Evolutionary conservation across 2,888 invertebrate genomes (phyloP).

Genomic region (Nomada ruficornis): DNA sequence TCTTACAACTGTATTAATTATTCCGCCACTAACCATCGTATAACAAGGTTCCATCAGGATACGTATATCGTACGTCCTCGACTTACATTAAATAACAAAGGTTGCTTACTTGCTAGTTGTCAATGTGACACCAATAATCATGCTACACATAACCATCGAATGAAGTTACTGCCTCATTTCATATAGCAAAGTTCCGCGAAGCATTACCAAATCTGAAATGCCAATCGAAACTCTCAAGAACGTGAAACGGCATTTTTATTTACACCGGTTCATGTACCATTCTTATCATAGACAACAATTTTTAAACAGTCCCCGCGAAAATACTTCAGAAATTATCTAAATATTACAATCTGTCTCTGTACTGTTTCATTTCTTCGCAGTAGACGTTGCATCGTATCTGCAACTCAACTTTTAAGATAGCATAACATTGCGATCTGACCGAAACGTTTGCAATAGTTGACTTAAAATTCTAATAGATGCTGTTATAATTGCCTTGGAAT

Average conservation of each 20-base stretch:
- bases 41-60: background rate
- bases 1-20: background rate
- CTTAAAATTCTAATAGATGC: too few species aligned
- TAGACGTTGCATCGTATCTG: too few species aligned
- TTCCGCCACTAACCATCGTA: background rate
- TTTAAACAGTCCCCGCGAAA: too few species aligned
- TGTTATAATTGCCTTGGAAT: background rate
- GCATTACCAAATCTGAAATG: background rate
- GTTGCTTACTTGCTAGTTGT: constrained; percentile 2
- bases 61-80: background rate
- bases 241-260: background rate
- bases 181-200: background rate
- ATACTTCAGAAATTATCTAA: too few species aligned
- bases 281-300: too few species aligned
- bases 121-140: constrained; percentile 7
- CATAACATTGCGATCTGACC: too few species aligned
- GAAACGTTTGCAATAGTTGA: too few species aligned
- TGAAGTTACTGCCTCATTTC: background rate
- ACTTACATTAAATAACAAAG: constrained; percentile 2
- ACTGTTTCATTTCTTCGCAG: too few species aligned
- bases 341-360: too few species aligned
- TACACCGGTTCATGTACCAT: background rate
- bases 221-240: background rate
- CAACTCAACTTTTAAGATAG: too few species aligned
- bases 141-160: background rate